Percentiles rank a stretch among this genome's conserved stretches.
Conservation (phyloP, 2,888 invertebrate genomes). For the Prenolepis imparis region DNA sequence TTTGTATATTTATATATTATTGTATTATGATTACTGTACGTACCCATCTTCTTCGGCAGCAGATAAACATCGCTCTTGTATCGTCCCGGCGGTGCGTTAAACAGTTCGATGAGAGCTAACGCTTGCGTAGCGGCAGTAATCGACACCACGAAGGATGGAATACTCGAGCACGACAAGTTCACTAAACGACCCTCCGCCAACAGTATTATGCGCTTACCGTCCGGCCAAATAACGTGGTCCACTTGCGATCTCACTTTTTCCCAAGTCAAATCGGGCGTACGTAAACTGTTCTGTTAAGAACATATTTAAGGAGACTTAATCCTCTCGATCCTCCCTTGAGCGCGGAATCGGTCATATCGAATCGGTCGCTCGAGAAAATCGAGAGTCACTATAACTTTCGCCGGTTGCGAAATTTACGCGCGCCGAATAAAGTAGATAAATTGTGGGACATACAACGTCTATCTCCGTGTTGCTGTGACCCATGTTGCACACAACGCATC, state of each 20-base stretch:
- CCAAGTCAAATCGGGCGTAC: conserved; percentile 98
- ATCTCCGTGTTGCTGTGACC: conserved; percentile 99
- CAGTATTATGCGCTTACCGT: conserved; percentile 97
- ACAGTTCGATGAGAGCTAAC: conserved; percentile 97
- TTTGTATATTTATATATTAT: too few species aligned
- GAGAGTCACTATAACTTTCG: background rate
- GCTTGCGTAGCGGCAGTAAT: conserved; percentile 99
- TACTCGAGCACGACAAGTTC: conserved; percentile 98
- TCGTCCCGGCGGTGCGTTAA: conserved; percentile 97
- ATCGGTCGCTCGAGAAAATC: conserved; percentile 25
- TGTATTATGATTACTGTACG: conserved; percentile 73
- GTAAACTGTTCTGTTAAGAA: conserved; percentile 91
- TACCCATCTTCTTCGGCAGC: conserved; percentile 99
- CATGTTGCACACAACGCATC: conserved; percentile 98
- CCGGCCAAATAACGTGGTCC: conserved; percentile 99
- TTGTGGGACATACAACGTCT: conserved; percentile 91
- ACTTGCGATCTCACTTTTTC: conserved; percentile 99
- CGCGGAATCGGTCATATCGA: conserved; percentile 14
- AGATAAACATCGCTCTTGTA: conserved; percentile 99
- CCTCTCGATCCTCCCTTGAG: conserved; percentile 1
- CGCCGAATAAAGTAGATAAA: conserved; percentile 53
- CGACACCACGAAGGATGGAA: conserved; percentile 99
- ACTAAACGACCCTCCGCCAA: conserved; percentile 98
- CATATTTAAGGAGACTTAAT: conserved; percentile 73
- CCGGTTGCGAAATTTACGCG: conserved; percentile 7